Evolutionary conservation across 2,113 vertebrate genomes (phyloP).

Genomic region (Rhinolophus ferrumequinum): DNA sequence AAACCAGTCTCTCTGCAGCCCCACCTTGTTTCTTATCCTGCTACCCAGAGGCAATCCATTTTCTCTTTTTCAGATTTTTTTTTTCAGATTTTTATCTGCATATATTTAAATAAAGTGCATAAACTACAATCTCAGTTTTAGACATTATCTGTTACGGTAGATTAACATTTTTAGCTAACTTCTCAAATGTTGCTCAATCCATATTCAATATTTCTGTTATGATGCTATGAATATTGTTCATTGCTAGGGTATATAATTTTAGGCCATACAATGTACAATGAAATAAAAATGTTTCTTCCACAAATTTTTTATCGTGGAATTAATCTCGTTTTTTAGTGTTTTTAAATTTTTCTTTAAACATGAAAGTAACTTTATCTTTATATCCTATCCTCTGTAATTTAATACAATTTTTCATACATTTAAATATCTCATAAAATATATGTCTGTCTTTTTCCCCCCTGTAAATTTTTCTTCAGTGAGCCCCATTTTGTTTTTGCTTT

Average conservation of each 20-base stretch:
- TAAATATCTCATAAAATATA: neutral
- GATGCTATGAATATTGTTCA: neutral
- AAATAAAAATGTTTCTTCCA: neutral
- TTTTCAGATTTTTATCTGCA: neutral
- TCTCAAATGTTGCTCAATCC: neutral
- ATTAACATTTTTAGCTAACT: neutral
- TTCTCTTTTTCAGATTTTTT: neutral
- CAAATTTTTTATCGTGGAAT: neutral
- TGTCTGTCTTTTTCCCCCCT: neutral
- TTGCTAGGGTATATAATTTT: neutral
- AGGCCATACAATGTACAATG: neutral
- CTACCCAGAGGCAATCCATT: neutral
- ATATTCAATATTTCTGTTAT: neutral
- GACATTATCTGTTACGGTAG: neutral
- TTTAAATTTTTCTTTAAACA: neutral
- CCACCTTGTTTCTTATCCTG: neutral
- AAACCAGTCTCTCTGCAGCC: neutral
- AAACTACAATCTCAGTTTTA: neutral
- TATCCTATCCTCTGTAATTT: neutral
- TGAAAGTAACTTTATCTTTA: neutral
- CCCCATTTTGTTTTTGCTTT: neutral
- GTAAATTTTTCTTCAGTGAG: neutral
- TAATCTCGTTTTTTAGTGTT: neutral
- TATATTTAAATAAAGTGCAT: neutral
- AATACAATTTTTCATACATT: neutral